phyloP scores from a whole-genome alignment of 2,888 invertebrate species.

The Cataglyphis cursor region DNA sequence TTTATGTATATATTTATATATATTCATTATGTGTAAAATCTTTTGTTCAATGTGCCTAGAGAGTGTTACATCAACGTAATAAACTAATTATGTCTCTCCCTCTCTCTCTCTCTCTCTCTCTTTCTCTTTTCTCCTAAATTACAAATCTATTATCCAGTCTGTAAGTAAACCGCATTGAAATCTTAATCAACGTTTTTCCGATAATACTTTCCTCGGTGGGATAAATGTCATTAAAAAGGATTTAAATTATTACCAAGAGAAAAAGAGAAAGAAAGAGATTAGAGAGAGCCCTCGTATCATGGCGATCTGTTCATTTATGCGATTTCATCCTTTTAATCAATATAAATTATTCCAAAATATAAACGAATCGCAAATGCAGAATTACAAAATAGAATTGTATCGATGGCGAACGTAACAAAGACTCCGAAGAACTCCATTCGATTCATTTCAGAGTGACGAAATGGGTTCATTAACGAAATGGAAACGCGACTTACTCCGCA shows the following conservation, averaged over 20 bases:
- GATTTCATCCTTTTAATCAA: not conserved
- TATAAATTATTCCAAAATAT: constrained; percentile 22
- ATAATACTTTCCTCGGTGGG: constrained; percentile 9
- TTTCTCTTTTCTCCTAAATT: constrained; percentile 16
- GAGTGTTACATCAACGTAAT: not conserved
- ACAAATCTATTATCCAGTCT: not conserved
- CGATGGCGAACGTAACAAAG: constrained; percentile 15
- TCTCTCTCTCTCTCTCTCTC: not conserved
- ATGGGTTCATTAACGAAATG: constrained; percentile 58
- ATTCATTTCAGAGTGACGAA: constrained; percentile 20
- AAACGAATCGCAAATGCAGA: not conserved
- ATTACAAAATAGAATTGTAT: constrained; percentile 24
- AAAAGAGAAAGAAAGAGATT: not conserved
- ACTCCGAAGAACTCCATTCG: constrained; percentile 11
- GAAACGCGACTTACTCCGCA: constrained; percentile 14
- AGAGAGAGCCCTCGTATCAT: not conserved
- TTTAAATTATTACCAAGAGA: constrained; percentile 14
- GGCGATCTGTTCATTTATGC: not conserved
- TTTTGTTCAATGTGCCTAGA: not conserved
- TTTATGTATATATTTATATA: not conserved
- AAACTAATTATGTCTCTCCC: not conserved
- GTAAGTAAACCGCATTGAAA: constrained; percentile 27
- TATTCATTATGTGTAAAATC: not conserved
- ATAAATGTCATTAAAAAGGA: constrained; percentile 33
- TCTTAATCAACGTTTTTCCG: constrained; percentile 35